Evolutionary conservation across 2,797 vertebrate species (phyloP).

Genomic region (Sebastes iracundus): DNA sequence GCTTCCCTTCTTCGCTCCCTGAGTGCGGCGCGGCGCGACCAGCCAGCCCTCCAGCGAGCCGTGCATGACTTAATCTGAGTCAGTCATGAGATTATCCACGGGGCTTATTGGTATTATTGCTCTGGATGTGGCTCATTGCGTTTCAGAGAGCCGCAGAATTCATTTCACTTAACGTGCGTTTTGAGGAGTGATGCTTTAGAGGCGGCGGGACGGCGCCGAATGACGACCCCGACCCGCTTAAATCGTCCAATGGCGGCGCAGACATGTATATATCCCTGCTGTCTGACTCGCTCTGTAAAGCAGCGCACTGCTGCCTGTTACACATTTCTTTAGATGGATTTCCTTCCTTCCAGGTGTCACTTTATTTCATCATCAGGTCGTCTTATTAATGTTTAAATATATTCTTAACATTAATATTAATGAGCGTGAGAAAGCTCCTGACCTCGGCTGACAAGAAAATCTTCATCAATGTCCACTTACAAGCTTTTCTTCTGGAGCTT

Average conservation of each 20-base stretch:
- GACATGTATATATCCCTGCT: neutral
- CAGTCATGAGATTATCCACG: constrained; percentile 80
- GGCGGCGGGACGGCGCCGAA: constrained; percentile 29
- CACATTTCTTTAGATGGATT: neutral
- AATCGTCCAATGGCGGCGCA: constrained; percentile 29
- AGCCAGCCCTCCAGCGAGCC: constrained; percentile 55
- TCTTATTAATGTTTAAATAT: neutral
- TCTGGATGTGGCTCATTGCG: constrained; percentile 77
- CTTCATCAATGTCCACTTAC: neutral
- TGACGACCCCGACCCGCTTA: constrained; percentile 56
- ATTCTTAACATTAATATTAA: neutral
- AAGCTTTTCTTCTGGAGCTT: neutral
- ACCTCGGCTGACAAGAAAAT: neutral
- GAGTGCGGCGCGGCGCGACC: constrained; percentile 17
- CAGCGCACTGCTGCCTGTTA: neutral
- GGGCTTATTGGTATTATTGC: constrained; percentile 81
- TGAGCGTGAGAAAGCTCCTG: neutral
- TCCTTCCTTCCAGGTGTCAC: neutral
- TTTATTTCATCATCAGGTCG: neutral
- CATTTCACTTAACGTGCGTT: constrained; percentile 71
- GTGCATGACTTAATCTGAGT: constrained; percentile 78
- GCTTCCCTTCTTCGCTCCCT: neutral
- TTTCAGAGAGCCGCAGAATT: constrained; percentile 72
- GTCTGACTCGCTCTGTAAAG: constrained; percentile 11
- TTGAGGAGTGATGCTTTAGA: constrained; percentile 55